Conservation (phyloP, 2,888 invertebrate genomes). For the Phyllotreta striolata region DNA sequence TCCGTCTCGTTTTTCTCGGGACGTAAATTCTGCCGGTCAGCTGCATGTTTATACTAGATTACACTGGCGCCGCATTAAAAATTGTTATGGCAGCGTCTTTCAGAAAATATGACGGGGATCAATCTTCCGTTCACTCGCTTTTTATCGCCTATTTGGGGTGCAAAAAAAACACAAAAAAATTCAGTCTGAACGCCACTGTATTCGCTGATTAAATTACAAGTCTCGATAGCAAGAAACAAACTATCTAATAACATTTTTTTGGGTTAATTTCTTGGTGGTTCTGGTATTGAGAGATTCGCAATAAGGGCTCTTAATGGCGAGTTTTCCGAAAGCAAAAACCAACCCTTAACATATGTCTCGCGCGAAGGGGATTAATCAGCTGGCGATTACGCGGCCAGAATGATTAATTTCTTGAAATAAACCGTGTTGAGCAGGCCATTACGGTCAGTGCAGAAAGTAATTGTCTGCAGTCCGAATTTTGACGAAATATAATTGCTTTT, state of each 20-base stretch:
- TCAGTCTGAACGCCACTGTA: too few species aligned
- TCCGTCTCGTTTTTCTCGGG: constrained; percentile 9
- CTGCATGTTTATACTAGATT: background rate
- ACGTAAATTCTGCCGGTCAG: constrained; percentile 2
- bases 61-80: too few species aligned
- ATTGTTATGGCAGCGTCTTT: too few species aligned
- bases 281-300: constrained; percentile 34
- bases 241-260: constrained; percentile 6
- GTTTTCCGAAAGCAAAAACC: constrained; percentile 28
- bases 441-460: constrained; percentile 28
- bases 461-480: constrained; percentile 11
- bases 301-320: constrained; percentile 32
- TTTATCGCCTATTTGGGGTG: too few species aligned
- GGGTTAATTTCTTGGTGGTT: constrained; percentile 8
- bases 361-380: constrained; percentile 36
- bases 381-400: constrained; percentile 32
- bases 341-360: constrained; percentile 35
- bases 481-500: too few species aligned
- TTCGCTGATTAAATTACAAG: too few species aligned
- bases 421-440: constrained; percentile 33
- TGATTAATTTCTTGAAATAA: constrained; percentile 34
- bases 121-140: too few species aligned
- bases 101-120: too few species aligned
- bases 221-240: too few species aligned
- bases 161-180: too few species aligned